Percentiles rank a stretch among this genome's conserved stretches.
Evolutionary conservation across 2,888 invertebrate genomes (phyloP).

Genomic region (Carterocephalus palaemon): DNA sequence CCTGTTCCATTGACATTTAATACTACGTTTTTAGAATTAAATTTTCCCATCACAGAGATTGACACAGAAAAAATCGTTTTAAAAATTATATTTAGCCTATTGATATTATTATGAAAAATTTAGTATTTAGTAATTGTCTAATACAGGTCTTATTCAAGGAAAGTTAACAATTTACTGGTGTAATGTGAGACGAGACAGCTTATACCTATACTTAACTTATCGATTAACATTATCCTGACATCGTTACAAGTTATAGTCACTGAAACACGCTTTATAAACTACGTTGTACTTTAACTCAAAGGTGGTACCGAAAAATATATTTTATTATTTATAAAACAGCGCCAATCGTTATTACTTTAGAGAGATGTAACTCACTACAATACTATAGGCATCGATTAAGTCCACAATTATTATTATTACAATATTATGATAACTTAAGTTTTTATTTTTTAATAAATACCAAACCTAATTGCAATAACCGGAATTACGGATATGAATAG

Average conservation of each 20-base stretch:
- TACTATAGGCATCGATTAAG: slow-evolving; percentile 61
- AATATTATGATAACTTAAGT: slow-evolving; percentile 60
- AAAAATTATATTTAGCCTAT: slow-evolving; percentile 63
- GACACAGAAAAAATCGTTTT: slow-evolving; percentile 64
- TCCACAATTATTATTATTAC: slow-evolving; percentile 44
- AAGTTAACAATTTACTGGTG: slow-evolving; percentile 62
- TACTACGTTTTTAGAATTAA: slow-evolving; percentile 75
- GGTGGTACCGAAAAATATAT: slow-evolving; percentile 75
- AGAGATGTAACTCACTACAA: slow-evolving; percentile 66
- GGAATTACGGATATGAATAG: slow-evolving; percentile 68
- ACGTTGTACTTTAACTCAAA: slow-evolving; percentile 78
- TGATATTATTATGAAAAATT: slow-evolving; percentile 72
- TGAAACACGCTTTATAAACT: slow-evolving; percentile 69
- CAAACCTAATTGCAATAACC: slow-evolving; percentile 64
- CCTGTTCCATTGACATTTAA: slow-evolving; percentile 65
- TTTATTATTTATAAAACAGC: slow-evolving; percentile 60
- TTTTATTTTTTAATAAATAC: slow-evolving; percentile 49
- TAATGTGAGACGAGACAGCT: slow-evolving; percentile 71
- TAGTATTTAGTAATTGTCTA: slow-evolving; percentile 69
- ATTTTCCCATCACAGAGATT: slow-evolving; percentile 76
- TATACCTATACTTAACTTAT: slow-evolving; percentile 68
- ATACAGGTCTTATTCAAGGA: slow-evolving; percentile 62
- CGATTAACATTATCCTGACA: slow-evolving; percentile 65
- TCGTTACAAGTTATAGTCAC: slow-evolving; percentile 64
- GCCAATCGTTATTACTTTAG: slow-evolving; percentile 66